phyloP scores from a whole-genome alignment of 1,140 invertebrate species.

The Caenorhabditis briggsae region DNA sequence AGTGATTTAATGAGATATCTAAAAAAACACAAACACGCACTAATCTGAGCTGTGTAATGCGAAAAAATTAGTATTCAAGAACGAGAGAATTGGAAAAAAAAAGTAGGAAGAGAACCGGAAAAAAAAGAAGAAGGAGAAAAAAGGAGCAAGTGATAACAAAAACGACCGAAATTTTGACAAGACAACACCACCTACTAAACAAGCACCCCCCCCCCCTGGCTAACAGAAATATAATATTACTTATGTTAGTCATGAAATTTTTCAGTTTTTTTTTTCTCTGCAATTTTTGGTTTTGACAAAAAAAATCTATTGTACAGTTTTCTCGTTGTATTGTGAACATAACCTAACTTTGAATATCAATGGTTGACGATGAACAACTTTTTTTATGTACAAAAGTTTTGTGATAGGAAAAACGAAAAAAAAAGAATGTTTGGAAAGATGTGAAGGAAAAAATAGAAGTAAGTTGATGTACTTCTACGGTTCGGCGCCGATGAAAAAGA shows the following conservation, averaged over 20 bases:
- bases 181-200: constrained; percentile 43
- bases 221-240: not conserved
- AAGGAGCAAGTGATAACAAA: constrained; percentile 26
- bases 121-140: not conserved
- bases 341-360: too few relatives aligned
- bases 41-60: too few relatives aligned
- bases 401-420: not conserved
- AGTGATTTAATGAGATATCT: constrained; percentile 7
- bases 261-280: not conserved
- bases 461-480: constrained; percentile 49
- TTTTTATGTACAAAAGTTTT: not conserved
- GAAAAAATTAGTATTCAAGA: constrained; percentile 6
- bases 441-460: not conserved
- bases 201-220: not conserved
- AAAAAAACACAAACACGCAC: not conserved
- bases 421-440: not conserved
- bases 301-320: too few relatives aligned
- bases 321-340: too few relatives aligned
- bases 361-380: too few relatives aligned
- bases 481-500: constrained; percentile 1
- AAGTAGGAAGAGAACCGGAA: constrained; percentile 12
- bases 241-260: constrained; percentile 1
- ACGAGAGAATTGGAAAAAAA: not conserved
- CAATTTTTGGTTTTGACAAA: not conserved
- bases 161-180: constrained; percentile 22